Evolutionary conservation across 2,113 vertebrate genomes (phyloP).

Genomic region (Procavia capensis): DNA sequence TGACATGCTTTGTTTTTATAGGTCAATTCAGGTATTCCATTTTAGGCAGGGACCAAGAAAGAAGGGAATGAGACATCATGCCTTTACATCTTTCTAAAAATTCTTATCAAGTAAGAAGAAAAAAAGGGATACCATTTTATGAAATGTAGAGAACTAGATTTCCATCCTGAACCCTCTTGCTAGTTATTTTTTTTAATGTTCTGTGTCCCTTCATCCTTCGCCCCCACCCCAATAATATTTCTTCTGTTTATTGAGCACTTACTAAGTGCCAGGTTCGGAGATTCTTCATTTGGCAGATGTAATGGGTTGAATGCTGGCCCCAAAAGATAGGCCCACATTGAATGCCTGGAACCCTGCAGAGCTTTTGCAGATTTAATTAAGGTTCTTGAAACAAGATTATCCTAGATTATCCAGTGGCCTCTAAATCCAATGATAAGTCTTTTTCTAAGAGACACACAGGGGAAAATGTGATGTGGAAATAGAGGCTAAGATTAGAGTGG

Average conservation of each 20-base stretch:
- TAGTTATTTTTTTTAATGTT: neutral
- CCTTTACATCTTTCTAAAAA: neutral
- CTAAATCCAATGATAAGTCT: neutral
- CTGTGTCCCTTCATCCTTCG: neutral
- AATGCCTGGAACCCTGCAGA: neutral
- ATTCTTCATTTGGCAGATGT: neutral
- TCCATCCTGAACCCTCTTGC: neutral
- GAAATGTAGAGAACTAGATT: conserved; percentile 14
- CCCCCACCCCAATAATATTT: neutral
- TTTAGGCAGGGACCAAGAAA: neutral
- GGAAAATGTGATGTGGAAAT: neutral
- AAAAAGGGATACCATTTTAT: conserved; percentile 12
- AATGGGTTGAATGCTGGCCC: neutral
- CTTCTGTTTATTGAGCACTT: neutral
- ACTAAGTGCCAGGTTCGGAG: neutral
- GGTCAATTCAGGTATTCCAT: neutral
- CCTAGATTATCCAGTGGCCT: neutral
- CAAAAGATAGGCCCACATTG: neutral
- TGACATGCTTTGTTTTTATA: neutral
- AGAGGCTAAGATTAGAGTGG: neutral
- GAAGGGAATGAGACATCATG: conserved; percentile 12
- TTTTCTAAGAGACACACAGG: neutral
- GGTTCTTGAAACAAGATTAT: neutral
- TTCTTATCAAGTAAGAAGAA: conserved; percentile 11
- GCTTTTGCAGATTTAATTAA: neutral